Percentiles rank a stretch among this genome's conserved stretches.
Evolutionary conservation across 2,113 vertebrate genomes (phyloP).

Genomic region (Muscicapa adusta): DNA sequence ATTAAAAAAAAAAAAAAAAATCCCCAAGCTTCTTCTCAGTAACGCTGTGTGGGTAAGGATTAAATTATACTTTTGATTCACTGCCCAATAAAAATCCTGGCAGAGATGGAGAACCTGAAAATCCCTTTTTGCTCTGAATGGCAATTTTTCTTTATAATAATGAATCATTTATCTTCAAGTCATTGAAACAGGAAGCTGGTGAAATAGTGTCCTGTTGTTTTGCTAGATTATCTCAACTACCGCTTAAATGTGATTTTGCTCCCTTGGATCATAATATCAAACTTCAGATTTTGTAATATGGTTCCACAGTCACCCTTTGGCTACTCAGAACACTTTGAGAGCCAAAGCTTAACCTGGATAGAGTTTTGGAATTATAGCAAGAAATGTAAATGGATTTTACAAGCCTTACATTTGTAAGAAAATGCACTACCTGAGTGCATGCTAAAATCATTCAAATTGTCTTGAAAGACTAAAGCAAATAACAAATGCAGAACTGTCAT

Average conservation of each 20-base stretch:
- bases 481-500: not conserved
- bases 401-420: not conserved
- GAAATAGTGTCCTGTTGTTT: not conserved
- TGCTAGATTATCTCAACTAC: not conserved
- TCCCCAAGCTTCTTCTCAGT: not conserved
- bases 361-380: not conserved
- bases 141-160: not conserved
- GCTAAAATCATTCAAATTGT: not conserved
- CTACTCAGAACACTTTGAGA: not conserved
- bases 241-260: not conserved
- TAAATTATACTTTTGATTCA: slow-evolving; percentile 7
- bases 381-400: not conserved
- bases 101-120: not conserved
- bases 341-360: not conserved
- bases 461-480: not conserved
- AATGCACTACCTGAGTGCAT: not conserved
- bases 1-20: not conserved
- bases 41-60: not conserved
- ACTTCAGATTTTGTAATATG: not conserved
- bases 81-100: not conserved
- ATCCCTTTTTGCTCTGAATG: not conserved
- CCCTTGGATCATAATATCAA: not conserved
- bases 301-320: not conserved
- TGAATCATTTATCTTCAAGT: not conserved
- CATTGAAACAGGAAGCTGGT: slow-evolving; percentile 15